A percentile compares a stretch with the other conserved stretches of the same genome.
phyloP scores from a whole-genome alignment of 1,140 invertebrate species.

The Bactericera cockerelli region DNA sequence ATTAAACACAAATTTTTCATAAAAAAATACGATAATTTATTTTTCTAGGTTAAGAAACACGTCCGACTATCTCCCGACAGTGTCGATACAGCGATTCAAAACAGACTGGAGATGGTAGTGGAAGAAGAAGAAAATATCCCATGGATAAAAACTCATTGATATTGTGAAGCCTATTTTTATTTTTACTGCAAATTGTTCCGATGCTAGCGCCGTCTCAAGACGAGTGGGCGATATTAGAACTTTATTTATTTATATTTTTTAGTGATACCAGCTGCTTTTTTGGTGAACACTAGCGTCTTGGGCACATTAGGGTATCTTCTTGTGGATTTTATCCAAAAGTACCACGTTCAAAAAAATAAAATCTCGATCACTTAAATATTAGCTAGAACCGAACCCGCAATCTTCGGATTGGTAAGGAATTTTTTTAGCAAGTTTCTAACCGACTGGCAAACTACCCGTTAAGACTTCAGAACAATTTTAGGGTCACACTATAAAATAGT shows the following conservation, averaged over 20 bases:
- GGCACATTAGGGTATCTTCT: too few relatives aligned
- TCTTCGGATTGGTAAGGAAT: too few relatives aligned
- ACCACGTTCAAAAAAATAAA: too few relatives aligned
- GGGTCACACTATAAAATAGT: too few relatives aligned
- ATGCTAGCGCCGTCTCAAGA: background rate
- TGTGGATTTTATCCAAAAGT: too few relatives aligned
- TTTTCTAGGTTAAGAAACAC: slow-evolving; percentile 5
- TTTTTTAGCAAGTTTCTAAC: too few relatives aligned
- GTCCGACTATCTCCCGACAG: background rate
- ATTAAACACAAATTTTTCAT: background rate
- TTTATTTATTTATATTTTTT: background rate
- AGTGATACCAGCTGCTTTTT: slow-evolving; percentile 8
- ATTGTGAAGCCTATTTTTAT: slow-evolving; percentile 5
- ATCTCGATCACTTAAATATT: too few relatives aligned
- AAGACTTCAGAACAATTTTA: too few relatives aligned
- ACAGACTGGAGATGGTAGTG: background rate
- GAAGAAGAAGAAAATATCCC: slow-evolving; percentile 1
- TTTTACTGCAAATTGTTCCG: slow-evolving; percentile 4
- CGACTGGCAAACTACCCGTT: too few relatives aligned
- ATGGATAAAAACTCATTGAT: slow-evolving; percentile 7
- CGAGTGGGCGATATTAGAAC: background rate
- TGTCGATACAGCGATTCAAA: background rate
- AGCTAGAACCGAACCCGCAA: too few relatives aligned
- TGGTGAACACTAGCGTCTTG: too few relatives aligned
- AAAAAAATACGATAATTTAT: slow-evolving; percentile 1